Evolutionary conservation across 2,113 vertebrate species (phyloP), one percentile per base, ranked within the genome.

Genomic region (Triplophysa rosa): DNA sequence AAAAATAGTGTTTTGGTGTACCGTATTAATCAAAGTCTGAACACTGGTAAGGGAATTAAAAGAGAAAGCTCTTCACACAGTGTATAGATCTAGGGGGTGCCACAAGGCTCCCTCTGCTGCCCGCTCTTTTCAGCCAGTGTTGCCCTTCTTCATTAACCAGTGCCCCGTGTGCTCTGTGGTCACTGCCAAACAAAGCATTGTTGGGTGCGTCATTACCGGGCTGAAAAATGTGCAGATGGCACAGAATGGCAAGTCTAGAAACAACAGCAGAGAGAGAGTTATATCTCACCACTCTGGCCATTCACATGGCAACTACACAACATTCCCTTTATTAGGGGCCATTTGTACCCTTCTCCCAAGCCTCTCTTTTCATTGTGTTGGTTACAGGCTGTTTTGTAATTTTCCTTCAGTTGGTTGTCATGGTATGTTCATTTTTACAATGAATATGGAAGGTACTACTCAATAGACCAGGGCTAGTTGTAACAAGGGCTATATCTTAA

Each of bases 191-290:
- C 45, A 61, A 80, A 42, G 47, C 54, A 45, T 54, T 61, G 71
- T 66, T 65, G 16, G n/a, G 62, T 56, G 71, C 3, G 45, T 70
- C 77, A 80, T 62, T 19, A 56, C 33, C 68, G 62, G 47, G 8
- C 33, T 59, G 61, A 83, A 61, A 47, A 77, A 80, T 67, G 67
- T 65, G 73, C 67, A 71, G 78, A 80, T 47, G 29, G 59, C 40
- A 80, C 62, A 66, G 24, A 63, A 65, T 63, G 66, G 67, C 8
- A 65, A 29, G 17, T 4, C 77, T 24, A 82, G 33, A 65, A 72
- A 71, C 52, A 72, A 66, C 14, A 80, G 67, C 82, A 70, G 47
- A 69, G 67, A 71, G 23, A 45, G 11, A 45, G 42, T 37, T 52
- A n/a, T 47, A 61, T 9, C 40, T 26, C 13, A 10, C 58, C 23